Percentiles rank a stretch among this genome's conserved stretches.
These are phyloP conservation scores for Heliothis virescens DNA, from an alignment of 1,140 invertebrate genomes.

Conservation along the genomic window DNA sequence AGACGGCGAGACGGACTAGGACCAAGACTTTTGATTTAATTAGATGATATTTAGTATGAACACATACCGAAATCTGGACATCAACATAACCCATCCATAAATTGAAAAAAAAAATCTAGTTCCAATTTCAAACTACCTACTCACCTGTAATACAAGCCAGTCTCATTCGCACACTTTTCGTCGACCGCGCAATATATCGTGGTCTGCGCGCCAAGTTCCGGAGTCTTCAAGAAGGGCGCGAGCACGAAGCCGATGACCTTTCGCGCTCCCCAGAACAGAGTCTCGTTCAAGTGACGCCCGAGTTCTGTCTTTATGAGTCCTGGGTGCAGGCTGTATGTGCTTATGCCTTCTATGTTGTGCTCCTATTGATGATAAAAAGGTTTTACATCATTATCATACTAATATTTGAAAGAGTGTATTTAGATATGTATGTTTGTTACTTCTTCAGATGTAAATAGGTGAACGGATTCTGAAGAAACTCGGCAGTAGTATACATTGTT, in stretches of 20 bases:
- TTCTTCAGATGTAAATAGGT: too few relatives aligned
- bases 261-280: constrained; percentile 81
- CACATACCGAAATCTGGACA: too few relatives aligned
- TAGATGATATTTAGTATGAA: too few relatives aligned
- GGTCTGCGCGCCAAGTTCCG: constrained; percentile 92
- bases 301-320: constrained; percentile 92
- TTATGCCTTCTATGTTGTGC: constrained; percentile 86
- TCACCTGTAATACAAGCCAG: constrained; percentile 89
- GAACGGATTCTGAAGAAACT: too few relatives aligned
- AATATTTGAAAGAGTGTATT: too few relatives aligned
- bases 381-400: too few relatives aligned
- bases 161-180: constrained; percentile 88
- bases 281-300: constrained; percentile 88
- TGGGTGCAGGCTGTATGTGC: constrained; percentile 90
- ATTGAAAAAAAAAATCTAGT: background rate
- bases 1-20: too few relatives aligned
- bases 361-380: constrained; percentile 57
- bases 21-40: background rate
- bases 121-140: constrained; percentile 42
- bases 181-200: constrained; percentile 92
- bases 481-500: too few relatives aligned
- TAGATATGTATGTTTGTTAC: too few relatives aligned
- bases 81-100: too few relatives aligned
- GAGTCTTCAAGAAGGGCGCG: constrained; percentile 87
- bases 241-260: constrained; percentile 61